Base-by-base conservation (phyloP, 2,888 invertebrate species). In the Rhagophthalmus giganteus region DNA sequence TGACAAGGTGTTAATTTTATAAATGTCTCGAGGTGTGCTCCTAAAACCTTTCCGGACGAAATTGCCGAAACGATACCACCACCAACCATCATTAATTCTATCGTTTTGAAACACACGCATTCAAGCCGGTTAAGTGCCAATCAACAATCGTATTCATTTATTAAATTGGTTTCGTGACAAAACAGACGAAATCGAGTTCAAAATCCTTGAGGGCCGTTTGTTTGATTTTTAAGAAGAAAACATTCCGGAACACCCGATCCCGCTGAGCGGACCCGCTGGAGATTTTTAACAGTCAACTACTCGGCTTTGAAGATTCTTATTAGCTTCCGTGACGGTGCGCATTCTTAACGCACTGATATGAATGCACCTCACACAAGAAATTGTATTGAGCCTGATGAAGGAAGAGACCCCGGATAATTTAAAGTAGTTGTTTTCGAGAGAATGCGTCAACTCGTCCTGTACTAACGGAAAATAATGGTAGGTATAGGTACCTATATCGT, bases 291-390 rank as follows among this genome's bases (percentile, higher is more conserved):
- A 32, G 24, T 39, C 24, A 26, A 31, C 42, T 44, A 38, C 50
- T 50, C 31, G 50, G 27, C 34, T 48, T 37, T 15, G 35, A 28
- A 38, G 27, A 37, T 44, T 50, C 42, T 50, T 50, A 50, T 50
- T 50, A 50, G 42, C 50, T 50, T 28, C 35, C 42, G 38, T 50
- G 50, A 50, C 42, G 14, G 6, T 16, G 50, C 50, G 38, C 50
- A 42, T 42, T 50, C 35, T 44, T 39, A 12, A n/a, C n/a, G 10
- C 13, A 27, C 12, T 45, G 39, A 47, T 47, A 38, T 33, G 47
- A 47, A 35, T 45, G 34, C 12, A 44, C 15, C 7, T n/a, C 34
- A 25, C 34, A 25, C 26, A 7, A 20, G 7, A 20, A 20, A 20
- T 20, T 20, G 20, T 20, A 20, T 7, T 20, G 20, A 20, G 7